Evolutionary conservation across 2,888 invertebrate genomes (phyloP).

Genomic region (Hanleya hanleyi): DNA sequence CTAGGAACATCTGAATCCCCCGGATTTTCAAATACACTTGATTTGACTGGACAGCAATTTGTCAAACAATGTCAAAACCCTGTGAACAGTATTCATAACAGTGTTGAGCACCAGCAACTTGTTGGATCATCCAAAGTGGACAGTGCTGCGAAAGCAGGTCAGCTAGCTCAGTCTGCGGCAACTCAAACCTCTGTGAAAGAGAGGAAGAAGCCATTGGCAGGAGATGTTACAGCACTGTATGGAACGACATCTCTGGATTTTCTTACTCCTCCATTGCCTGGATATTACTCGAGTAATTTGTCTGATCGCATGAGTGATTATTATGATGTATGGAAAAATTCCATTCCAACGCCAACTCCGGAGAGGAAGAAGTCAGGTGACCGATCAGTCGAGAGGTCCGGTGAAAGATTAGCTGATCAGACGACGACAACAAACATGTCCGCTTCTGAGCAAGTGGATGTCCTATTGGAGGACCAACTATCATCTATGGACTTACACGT

Average conservation of each 20-base stretch:
- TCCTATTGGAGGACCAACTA: not conserved
- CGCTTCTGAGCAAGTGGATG: not conserved
- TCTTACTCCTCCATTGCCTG: constrained; percentile 14
- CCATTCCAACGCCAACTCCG: not conserved
- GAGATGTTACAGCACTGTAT: not conserved
- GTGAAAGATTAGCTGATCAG: not conserved
- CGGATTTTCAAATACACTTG: not conserved
- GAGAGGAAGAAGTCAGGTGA: not conserved
- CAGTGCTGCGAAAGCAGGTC: not conserved
- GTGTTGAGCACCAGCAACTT: not conserved
- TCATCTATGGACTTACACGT: not conserved
- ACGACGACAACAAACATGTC: too few species aligned
- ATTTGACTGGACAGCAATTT: not conserved
- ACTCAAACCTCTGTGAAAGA: not conserved
- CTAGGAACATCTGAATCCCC: not conserved
- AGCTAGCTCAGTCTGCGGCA: not conserved
- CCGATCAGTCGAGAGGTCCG: too few species aligned
- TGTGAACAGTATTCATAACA: not conserved
- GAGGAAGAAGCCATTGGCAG: not conserved
- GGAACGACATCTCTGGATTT: constrained; percentile 8
- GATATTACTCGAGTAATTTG: constrained; percentile 87
- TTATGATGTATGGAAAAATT: constrained; percentile 88
- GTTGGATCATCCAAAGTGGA: not conserved
- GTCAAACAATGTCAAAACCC: too few species aligned
- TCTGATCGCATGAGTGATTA: constrained; percentile 96